Conservation (phyloP, 2,888 invertebrate species). For the Desoria tigrina region DNA sequence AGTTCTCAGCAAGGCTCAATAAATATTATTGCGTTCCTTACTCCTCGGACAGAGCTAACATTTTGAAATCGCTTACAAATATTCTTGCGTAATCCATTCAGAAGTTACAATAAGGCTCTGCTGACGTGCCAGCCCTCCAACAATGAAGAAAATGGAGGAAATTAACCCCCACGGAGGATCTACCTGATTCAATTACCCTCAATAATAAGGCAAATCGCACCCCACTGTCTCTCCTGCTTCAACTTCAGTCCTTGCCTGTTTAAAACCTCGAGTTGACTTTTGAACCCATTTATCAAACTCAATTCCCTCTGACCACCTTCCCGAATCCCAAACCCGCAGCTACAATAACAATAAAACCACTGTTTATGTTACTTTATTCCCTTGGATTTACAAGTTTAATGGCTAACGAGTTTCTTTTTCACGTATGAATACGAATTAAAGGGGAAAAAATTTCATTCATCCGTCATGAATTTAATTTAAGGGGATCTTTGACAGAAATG, state of each 20-base stretch:
- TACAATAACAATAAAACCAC: constrained; percentile 13
- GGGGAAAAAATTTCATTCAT: too few species aligned
- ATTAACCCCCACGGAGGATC: constrained; percentile 38
- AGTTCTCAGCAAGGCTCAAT: too few species aligned
- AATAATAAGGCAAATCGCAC: constrained; percentile 40
- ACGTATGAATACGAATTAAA: too few species aligned
- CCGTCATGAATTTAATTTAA: too few species aligned
- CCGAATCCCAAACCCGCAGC: constrained; percentile 8
- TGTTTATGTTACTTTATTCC: not conserved
- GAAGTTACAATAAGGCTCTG: too few species aligned
- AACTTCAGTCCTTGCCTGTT: constrained; percentile 13
- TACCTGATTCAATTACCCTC: constrained; percentile 48
- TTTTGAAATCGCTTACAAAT: too few species aligned
- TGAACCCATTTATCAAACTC: constrained; percentile 32
- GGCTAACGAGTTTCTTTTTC: too few species aligned
- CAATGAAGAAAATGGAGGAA: constrained; percentile 5
- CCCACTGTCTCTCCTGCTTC: constrained; percentile 33
- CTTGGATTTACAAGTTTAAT: too few species aligned
- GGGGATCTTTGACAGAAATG: too few species aligned
- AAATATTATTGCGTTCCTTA: too few species aligned
- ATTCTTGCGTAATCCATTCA: too few species aligned
- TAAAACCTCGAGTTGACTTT: constrained; percentile 11
- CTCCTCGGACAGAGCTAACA: too few species aligned
- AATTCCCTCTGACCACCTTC: constrained; percentile 22
- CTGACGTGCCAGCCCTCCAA: not conserved